phyloP scores from a whole-genome alignment of 2,113 vertebrate genomes.

The Xenopus tropicalis region DNA sequence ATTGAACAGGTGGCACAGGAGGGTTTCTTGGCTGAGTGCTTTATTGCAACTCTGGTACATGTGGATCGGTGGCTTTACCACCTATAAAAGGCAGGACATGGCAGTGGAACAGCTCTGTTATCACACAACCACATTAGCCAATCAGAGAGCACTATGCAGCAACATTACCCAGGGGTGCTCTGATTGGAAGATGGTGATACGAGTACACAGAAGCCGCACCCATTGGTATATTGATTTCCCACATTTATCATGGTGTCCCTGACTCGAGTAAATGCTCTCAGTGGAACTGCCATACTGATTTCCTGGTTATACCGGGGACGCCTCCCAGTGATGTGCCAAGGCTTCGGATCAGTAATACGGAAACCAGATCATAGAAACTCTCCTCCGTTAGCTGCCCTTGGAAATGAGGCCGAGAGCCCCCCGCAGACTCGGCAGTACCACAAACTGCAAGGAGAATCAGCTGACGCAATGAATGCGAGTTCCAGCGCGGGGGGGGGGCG shows the following conservation, averaged over 20 bases:
- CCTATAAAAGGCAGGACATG: conserved; percentile 29
- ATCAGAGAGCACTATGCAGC: conserved; percentile 14
- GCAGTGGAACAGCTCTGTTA: neutral
- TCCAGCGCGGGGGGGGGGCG: too few species aligned
- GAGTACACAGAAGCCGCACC: neutral
- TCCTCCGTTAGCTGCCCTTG: conserved; percentile 24
- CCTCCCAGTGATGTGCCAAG: neutral
- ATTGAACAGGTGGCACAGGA: conserved; percentile 17
- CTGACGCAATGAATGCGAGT: too few species aligned
- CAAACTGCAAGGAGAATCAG: neutral
- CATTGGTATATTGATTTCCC: neutral
- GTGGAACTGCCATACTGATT: neutral
- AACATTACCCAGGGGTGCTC: neutral
- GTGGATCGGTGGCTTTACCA: neutral
- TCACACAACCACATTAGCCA: conserved; percentile 17
- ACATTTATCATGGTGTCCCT: neutral
- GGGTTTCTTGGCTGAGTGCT: conserved; percentile 23
- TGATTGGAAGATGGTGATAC: neutral
- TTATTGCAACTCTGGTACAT: conserved; percentile 33
- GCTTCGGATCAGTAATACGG: neutral
- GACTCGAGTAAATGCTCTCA: neutral
- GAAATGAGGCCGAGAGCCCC: neutral
- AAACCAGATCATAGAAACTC: neutral
- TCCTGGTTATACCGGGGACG: neutral
- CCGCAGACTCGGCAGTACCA: neutral